Conservation (phyloP, 2,797 vertebrate species). For the Pelobates cultripes region DNA sequence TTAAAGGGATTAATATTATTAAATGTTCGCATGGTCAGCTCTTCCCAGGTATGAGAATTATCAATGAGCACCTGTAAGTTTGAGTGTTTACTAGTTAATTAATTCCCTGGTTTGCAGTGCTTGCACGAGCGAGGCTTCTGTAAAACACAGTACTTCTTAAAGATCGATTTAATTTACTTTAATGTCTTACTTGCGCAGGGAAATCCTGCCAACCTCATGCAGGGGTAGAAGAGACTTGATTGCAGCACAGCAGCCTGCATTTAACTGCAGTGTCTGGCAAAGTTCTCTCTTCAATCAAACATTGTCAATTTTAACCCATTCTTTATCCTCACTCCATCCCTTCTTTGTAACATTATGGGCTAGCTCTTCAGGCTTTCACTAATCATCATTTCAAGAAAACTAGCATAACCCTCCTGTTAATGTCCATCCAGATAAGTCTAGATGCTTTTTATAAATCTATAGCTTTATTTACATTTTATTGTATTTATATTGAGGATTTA, state of each 20-base stretch:
- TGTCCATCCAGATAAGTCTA: no score
- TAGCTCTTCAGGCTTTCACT: no score
- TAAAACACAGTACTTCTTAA: background rate
- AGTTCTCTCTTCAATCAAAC: conserved; percentile 19
- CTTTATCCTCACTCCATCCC: no score
- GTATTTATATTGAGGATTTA: no score
- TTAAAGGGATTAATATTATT: no score
- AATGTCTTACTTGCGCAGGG: conserved; percentile 11
- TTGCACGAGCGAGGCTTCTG: conserved; percentile 5
- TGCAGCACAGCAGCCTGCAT: conserved; percentile 4
- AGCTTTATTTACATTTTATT: no score
- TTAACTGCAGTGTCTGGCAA: conserved; percentile 12
- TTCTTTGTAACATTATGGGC: no score
- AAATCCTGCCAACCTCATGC: background rate
- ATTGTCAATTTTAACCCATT: background rate
- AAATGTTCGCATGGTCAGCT: no score
- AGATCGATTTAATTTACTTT: conserved; percentile 28
- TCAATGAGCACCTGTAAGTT: background rate
- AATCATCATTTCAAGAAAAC: no score
- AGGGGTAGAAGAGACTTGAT: background rate
- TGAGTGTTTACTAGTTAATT: background rate
- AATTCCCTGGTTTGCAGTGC: background rate
- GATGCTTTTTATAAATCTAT: no score
- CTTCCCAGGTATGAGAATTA: no score
- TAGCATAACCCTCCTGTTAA: no score